Conservation (phyloP, 2,797 vertebrate species). For the Peromyscus eremicus region DNA sequence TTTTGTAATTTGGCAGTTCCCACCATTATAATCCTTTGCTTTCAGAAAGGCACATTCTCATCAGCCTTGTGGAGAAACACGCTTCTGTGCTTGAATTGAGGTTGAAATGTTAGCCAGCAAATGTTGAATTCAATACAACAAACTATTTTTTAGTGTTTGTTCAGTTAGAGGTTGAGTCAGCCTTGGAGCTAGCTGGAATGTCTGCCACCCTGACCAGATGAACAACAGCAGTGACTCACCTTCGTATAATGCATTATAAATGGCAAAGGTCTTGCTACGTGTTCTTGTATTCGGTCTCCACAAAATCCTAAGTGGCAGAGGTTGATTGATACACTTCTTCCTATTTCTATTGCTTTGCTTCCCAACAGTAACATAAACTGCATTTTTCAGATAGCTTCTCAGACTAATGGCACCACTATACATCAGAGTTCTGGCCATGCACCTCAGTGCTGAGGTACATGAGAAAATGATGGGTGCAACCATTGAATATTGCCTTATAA, state of each 20-base stretch:
- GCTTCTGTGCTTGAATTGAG: not conserved
- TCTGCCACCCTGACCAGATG: not conserved
- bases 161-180: slow-evolving; percentile 58
- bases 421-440: not conserved
- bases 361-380: not conserved
- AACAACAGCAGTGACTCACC: slow-evolving; percentile 1
- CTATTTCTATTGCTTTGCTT: not conserved
- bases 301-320: not conserved
- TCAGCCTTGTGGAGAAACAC: not conserved
- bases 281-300: not conserved
- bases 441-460: not conserved
- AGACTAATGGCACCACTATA: not conserved
- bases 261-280: not conserved
- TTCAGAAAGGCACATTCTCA: not conserved
- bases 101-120: slow-evolving; percentile 43
- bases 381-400: not conserved
- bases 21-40: not conserved
- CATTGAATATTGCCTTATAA: not conserved
- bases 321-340: no score
- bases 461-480: not conserved
- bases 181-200: not conserved
- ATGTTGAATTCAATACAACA: slow-evolving; percentile 40
- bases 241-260: not conserved
- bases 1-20: not conserved
- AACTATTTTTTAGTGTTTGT: not conserved